Evolutionary conservation across 37 sponge, comb jelly and placozoan species (phyloP), one percentile per base, ranked within the genome.

Genomic region (Tethya wilhelma): DNA sequence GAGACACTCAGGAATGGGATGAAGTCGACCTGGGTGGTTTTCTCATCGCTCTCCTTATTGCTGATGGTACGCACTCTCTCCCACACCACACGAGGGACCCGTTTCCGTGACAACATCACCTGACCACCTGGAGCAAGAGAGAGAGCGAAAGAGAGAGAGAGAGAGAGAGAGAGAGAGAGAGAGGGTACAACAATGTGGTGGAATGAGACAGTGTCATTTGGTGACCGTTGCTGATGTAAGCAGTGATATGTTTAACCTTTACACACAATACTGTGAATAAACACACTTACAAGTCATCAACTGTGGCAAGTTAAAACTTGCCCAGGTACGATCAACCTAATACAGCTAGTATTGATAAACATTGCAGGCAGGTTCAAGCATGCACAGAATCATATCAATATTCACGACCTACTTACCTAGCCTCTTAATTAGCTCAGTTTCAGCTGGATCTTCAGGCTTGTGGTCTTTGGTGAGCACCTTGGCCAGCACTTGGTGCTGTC

Each of bases 1-100:
- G 98, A 79, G 2, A 97, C 95, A 78, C 93, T 89, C 1, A 97
- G 91, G 64, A 97, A 97, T 4, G 98, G 98, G 0, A 97, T 91
- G 55, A 38, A 59, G 63, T 92, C 93, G 14, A 68, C 82, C 42
- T 70, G 84, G 33, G 69, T 69, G 28, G 37, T 41, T 11, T 62
- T 71, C 23, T 20, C 20, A 29, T 56, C 55, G 36, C 25, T 19
- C 0, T 23, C 64, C 28, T 37, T 72, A n/a, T n/a, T n/a, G 4
- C 25, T 29, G 9, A 31, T 33, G 14, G 49, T 71, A 7, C 92
- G 46, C 44, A 75, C 53, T 60, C 98, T 65, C 58, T 86, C 71
- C 98, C 98, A 97, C 34, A 91, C 98, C 4, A 97, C 98, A 4
- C 98, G 59, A 65, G 81, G 84, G 1, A 93, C 86, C 14, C 95